Conservation (phyloP, 2,888 invertebrate species). For the Eugnorisma glareosa region DNA sequence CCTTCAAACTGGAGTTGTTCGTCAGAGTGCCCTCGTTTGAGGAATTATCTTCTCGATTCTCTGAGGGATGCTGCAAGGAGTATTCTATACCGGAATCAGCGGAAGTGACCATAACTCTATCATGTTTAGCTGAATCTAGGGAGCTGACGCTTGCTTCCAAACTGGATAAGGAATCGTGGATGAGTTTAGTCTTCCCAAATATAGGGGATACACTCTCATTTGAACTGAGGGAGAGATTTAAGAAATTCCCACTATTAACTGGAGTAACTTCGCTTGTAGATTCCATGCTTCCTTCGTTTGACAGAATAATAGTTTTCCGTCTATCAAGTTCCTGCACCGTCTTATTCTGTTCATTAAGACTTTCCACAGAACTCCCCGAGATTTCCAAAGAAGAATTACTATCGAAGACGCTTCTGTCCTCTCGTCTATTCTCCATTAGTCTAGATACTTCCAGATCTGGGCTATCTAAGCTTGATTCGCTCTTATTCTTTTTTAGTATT, state of each 20-base stretch:
- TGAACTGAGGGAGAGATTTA: constrained; percentile 87
- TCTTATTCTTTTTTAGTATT: constrained; percentile 89
- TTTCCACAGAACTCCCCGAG: constrained; percentile 89
- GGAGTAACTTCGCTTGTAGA: constrained; percentile 86
- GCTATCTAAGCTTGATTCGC: constrained; percentile 89
- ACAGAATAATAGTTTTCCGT: constrained; percentile 79
- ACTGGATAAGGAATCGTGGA: constrained; percentile 87
- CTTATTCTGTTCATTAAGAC: constrained; percentile 81
- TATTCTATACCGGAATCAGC: constrained; percentile 89
- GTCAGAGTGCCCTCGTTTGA: constrained; percentile 89
- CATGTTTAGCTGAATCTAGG: constrained; percentile 84
- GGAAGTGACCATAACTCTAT: constrained; percentile 86
- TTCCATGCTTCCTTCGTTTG: constrained; percentile 85
- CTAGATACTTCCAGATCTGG: constrained; percentile 89
- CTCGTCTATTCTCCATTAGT: constrained; percentile 83
- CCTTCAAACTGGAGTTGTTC: constrained; percentile 85
- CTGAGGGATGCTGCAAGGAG: constrained; percentile 84
- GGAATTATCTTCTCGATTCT: constrained; percentile 84
- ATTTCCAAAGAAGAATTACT: constrained; percentile 88
- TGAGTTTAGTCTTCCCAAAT: constrained; percentile 84
- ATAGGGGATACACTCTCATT: constrained; percentile 89
- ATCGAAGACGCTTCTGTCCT: constrained; percentile 82
- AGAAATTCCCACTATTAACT: constrained; percentile 78
- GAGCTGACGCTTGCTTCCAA: constrained; percentile 89
- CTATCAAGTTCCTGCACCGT: constrained; percentile 81